A percentile compares a stretch with the other conserved stretches of the same genome.
These are phyloP conservation scores for Lepidothrix coronata DNA, from an alignment of 2,113 vertebrate genomes.

Conservation along the genomic window DNA sequence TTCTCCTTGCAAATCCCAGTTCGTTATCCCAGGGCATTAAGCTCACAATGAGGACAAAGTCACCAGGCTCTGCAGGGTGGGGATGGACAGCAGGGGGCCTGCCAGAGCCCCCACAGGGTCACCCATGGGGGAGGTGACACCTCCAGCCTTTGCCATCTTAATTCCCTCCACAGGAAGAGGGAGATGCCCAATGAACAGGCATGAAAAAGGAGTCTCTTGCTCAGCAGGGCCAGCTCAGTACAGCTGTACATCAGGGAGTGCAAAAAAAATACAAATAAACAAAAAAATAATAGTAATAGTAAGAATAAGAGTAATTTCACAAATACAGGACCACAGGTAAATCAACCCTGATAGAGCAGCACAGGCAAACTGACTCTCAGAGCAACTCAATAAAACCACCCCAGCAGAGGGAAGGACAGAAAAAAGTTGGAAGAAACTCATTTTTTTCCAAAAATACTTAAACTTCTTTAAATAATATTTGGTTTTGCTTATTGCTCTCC, in stretches of 20 bases:
- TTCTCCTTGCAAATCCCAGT: neutral
- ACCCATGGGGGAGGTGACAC: neutral
- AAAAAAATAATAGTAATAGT: neutral
- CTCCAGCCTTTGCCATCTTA: accelerated
- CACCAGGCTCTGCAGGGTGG: neutral
- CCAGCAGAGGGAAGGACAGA: accelerated
- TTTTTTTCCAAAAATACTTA: neutral
- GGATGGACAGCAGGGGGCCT: neutral
- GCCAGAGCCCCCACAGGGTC: neutral
- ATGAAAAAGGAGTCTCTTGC: neutral
- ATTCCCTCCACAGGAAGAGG: neutral
- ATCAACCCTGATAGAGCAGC: neutral
- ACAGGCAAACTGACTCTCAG: neutral
- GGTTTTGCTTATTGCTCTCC: neutral
- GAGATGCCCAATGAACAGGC: accelerated
- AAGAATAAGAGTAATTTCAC: neutral
- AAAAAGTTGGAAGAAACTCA: neutral
- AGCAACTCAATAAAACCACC: neutral
- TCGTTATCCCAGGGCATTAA: accelerated
- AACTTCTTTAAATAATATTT: neutral
- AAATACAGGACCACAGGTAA: neutral
- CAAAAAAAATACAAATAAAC: neutral
- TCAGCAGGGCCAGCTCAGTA: too few species aligned
- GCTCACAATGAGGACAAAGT: neutral
- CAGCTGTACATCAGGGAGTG: neutral